Percentiles rank a stretch among this genome's conserved stretches.
phyloP scores from a whole-genome alignment of 2,888 invertebrate species.

The Keiferia lycopersicella region DNA sequence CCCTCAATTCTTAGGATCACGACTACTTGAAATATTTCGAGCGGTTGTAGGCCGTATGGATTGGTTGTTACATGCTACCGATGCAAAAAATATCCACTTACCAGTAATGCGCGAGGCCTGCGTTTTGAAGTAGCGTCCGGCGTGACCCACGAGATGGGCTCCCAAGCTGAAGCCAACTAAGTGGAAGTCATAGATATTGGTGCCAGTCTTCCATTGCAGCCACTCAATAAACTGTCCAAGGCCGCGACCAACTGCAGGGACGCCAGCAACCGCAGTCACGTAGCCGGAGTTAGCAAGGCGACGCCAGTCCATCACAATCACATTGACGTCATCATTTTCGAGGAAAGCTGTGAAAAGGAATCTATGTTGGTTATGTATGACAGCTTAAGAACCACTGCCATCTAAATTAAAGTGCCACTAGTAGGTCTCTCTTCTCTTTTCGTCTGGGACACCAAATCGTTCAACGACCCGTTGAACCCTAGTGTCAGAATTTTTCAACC shows the following conservation, averaged over 20 bases:
- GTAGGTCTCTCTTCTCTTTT: too few relatives aligned
- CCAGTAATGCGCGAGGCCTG: slow-evolving; percentile 53
- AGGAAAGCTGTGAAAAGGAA: slow-evolving; percentile 46
- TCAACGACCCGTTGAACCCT: too few relatives aligned
- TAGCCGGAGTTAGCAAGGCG: slow-evolving; percentile 47
- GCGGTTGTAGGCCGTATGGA: too few relatives aligned
- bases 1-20: too few relatives aligned
- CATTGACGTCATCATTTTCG: slow-evolving; percentile 44
- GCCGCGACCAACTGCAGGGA: slow-evolving; percentile 50
- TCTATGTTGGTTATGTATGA: too few relatives aligned
- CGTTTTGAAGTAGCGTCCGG: slow-evolving; percentile 48
- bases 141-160: slow-evolving; percentile 55
- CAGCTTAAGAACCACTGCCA: too few relatives aligned
- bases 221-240: slow-evolving; percentile 53
- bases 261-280: slow-evolving; percentile 46
- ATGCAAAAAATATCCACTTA: slow-evolving; percentile 32
- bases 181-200: slow-evolving; percentile 44
- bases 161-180: slow-evolving; percentile 59
- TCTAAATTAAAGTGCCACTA: too few relatives aligned
- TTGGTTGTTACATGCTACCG: too few relatives aligned
- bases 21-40: too few relatives aligned
- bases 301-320: slow-evolving; percentile 58
- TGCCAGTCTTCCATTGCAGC: slow-evolving; percentile 43
- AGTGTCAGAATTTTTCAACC: too few relatives aligned
- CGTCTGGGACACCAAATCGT: too few relatives aligned